Percentiles rank a stretch among this genome's conserved stretches.
These are phyloP conservation scores for Hydropotes inermis DNA, from an alignment of 2,113 vertebrate species.

Conservation along the genomic window DNA sequence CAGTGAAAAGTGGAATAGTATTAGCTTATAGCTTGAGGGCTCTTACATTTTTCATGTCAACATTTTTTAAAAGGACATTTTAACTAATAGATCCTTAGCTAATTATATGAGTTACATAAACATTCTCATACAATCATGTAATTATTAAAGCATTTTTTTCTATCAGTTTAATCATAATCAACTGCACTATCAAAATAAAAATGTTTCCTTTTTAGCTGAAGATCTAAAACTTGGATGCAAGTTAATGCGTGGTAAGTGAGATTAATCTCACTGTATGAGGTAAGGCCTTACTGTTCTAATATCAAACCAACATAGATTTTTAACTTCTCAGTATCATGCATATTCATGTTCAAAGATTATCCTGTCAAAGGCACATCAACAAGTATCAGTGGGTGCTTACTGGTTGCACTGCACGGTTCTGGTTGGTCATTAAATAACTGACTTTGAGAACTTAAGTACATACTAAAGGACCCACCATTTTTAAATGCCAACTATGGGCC, in stretches of 20 bases:
- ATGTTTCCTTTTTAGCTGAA: not conserved
- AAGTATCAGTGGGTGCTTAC: not conserved
- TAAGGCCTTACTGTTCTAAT: not conserved
- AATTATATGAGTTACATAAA: not conserved
- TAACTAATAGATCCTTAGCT: not conserved
- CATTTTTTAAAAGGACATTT: not conserved
- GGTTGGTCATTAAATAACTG: not conserved
- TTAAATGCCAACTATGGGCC: not conserved
- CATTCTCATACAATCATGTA: not conserved
- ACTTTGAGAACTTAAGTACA: not conserved
- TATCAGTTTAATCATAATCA: not conserved
- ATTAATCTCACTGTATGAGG: not conserved
- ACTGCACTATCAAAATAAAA: constrained; percentile 19
- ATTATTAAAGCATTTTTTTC: not conserved
- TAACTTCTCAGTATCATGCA: not conserved
- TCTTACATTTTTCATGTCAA: not conserved
- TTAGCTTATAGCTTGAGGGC: not conserved
- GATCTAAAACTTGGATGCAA: not conserved
- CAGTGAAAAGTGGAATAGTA: not conserved
- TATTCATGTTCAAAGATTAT: not conserved
- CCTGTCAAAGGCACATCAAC: not conserved
- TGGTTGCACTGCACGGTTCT: not conserved
- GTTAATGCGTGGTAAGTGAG: not conserved
- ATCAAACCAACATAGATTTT: not conserved
- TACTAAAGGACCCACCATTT: not conserved